These are phyloP conservation scores for Thecophora atra DNA, from an alignment of 2,888 invertebrate genomes.

Conservation along the genomic window DNA sequence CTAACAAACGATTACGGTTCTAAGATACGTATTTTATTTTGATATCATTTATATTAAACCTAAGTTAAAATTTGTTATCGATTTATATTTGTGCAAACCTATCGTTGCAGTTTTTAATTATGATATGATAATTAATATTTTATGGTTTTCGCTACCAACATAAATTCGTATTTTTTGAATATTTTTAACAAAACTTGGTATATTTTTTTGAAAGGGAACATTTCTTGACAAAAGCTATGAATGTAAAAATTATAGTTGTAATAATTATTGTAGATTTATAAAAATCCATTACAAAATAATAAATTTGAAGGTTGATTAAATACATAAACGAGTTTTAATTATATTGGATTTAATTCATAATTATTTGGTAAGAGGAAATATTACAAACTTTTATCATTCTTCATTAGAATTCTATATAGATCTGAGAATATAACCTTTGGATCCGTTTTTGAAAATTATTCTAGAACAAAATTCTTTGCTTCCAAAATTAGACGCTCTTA, in stretches of 20 bases:
- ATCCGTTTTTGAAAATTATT: too few species aligned
- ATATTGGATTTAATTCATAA: too few species aligned
- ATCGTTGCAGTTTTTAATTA: too few species aligned
- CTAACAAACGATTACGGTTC: too few species aligned
- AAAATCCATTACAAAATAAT: slow-evolving; percentile 4
- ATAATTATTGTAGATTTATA: slow-evolving; percentile 29
- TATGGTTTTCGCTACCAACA: too few species aligned
- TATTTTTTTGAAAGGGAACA: slow-evolving; percentile 15
- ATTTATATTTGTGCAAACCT: background rate
- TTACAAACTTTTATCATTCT: too few species aligned
- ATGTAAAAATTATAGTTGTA: slow-evolving; percentile 33
- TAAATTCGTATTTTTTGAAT: background rate
- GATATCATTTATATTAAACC: slow-evolving; percentile 18
- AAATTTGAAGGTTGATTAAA: slow-evolving; percentile 6
- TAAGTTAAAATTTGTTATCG: slow-evolving; percentile 33
- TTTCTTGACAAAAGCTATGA: slow-evolving; percentile 15
- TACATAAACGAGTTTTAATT: background rate
- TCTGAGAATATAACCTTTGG: too few species aligned
- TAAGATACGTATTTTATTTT: too few species aligned
- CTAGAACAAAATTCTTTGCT: too few species aligned
- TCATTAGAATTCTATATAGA: too few species aligned
- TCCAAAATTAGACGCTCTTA: too few species aligned
- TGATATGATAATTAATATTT: background rate
- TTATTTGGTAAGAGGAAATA: too few species aligned
- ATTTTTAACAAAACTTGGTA: slow-evolving; percentile 5